Base-by-base conservation (phyloP, 2,888 invertebrate species). In the Rhagium mordax region DNA sequence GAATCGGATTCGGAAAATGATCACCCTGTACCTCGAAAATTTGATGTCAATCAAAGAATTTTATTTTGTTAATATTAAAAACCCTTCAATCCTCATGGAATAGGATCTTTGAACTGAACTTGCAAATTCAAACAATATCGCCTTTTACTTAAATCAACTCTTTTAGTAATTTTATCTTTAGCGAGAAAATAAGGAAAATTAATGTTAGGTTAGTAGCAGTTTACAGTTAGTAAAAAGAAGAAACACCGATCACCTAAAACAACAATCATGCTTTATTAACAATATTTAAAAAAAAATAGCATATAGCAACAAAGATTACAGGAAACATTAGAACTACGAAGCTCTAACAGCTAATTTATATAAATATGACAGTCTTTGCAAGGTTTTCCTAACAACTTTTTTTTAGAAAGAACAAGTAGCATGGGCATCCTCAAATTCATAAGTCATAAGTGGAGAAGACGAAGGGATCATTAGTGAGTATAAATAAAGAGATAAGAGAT, bases 201-300 rank as follows among this genome's bases (percentile, higher is more conserved):
- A 55, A 51, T 7, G 16, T 51, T 18, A 21, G n/a, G 10, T 55
- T 55, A 55, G 55, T 55, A 55, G 24, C n/a, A 27, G 24, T 6
- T n/a, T 15, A 55, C 55, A 55, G 55, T 55, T 55, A 55, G 55
- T 55, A 24, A 21, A 18, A 51, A 41, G 51, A 55, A 55, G 27
- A 55, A 55, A 55, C 24, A 55, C 24, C 55, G 24, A 55, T 55
- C 55, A 27, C 21, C 55, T 55, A 55, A 24, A 21, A n/a, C n/a
- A 41, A n/a, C 18, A 51, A 21, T 24, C 55, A 55, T 55, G 55
- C 55, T 55, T 55, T 55, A 55, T 55, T 55, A 41, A 41, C 13
- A n/a, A 41, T 41, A n/a, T 41, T n/a, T n/a, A n/a, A 41, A 13
- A 33, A 33, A 33, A 41, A 41, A 41, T n/a, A 41, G 41, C 41